These are phyloP conservation scores for Accipiter virgatus DNA, from an alignment of 2,113 vertebrate species.

Conservation along the genomic window DNA sequence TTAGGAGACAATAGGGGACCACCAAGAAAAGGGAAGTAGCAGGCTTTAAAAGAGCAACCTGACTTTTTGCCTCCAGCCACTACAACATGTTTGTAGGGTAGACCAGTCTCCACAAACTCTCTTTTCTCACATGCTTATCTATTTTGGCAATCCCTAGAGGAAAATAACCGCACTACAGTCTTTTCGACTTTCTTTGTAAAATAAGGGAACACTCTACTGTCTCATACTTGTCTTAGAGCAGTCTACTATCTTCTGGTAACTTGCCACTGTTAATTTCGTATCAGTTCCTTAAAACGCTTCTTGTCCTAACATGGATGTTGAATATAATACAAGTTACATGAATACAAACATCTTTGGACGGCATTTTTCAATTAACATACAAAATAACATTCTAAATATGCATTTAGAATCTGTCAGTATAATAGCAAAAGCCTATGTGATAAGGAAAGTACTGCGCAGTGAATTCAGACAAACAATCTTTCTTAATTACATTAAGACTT, in stretches of 20 bases:
- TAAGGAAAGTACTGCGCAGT: not conserved
- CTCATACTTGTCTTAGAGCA: not conserved
- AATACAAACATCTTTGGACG: not conserved
- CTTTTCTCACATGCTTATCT: not conserved
- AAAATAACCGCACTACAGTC: not conserved
- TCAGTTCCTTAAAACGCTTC: not conserved
- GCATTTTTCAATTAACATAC: not conserved
- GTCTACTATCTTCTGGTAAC: not conserved
- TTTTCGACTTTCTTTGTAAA: not conserved
- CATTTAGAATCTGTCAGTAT: not conserved
- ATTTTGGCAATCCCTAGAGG: not conserved
- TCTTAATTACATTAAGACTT: not conserved
- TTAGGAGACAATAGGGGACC: not conserved
- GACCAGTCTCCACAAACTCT: not conserved
- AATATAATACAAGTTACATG: not conserved
- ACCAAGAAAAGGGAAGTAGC: not conserved
- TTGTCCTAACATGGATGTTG: not conserved
- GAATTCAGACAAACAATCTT: not conserved
- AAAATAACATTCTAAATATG: not conserved
- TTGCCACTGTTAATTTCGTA: not conserved
- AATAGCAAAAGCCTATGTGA: not conserved
- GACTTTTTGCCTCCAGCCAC: not conserved
- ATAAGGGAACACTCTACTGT: not conserved
- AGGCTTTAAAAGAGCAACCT: not conserved
- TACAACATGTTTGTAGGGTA: not conserved